These are phyloP conservation scores for Cynaeus angustus DNA, from an alignment of 2,888 invertebrate genomes.

Conservation along the genomic window DNA sequence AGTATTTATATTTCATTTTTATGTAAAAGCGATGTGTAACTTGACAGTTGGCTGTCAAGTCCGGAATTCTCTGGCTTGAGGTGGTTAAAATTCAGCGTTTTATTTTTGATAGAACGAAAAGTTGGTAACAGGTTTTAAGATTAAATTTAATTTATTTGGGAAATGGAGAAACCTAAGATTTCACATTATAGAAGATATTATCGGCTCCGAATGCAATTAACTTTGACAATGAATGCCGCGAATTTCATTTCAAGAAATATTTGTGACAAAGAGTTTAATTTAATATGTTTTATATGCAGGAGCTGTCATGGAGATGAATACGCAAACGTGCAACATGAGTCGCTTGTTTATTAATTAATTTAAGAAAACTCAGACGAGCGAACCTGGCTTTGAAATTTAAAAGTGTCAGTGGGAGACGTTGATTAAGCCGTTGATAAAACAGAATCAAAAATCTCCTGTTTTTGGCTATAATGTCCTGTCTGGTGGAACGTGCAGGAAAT, in stretches of 20 bases:
- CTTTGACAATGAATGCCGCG: constrained; percentile 49
- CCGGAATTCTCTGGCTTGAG: constrained; percentile 40
- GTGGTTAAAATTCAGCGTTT: constrained; percentile 46
- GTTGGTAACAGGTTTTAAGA: constrained; percentile 49
- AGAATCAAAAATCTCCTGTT: constrained; percentile 47
- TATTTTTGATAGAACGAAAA: constrained; percentile 46
- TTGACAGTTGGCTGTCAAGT: constrained; percentile 49
- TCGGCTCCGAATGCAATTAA: constrained; percentile 51
- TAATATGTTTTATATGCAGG: constrained; percentile 50
- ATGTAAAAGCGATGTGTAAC: constrained; percentile 42
- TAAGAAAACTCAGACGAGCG: too few species aligned
- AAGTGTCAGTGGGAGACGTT: constrained; percentile 5
- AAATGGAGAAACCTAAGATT: constrained; percentile 46
- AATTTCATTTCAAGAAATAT: constrained; percentile 49
- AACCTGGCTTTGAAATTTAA: too few species aligned
- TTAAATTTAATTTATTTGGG: constrained; percentile 50
- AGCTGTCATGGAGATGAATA: constrained; percentile 39
- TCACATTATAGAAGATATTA: constrained; percentile 46
- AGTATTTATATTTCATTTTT: constrained; percentile 48
- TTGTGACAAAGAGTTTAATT: constrained; percentile 51
- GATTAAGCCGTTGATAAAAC: constrained; percentile 45
- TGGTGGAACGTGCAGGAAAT: constrained; percentile 57
- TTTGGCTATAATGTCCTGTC: constrained; percentile 57
- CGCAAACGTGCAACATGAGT: constrained; percentile 7
- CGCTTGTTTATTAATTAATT: constrained; percentile 5